Evolutionary conservation across 2,113 vertebrate species (phyloP), one percentile per base, ranked within the genome.

Genomic region (Caloenas nicobarica): DNA sequence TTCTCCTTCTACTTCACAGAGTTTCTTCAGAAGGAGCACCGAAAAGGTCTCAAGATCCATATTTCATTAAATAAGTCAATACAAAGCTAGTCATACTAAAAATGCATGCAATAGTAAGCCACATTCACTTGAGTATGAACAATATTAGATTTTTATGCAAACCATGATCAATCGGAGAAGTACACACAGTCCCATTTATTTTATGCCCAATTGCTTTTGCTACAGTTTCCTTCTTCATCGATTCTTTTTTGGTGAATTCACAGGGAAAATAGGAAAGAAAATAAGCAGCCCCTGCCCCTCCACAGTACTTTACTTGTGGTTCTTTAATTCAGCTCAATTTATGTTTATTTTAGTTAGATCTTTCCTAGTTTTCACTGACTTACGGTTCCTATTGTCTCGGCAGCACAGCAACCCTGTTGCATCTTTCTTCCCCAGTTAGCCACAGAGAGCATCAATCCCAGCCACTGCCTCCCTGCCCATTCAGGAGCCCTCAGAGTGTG

Each of bases 51-150:
- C 61, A 9, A 80, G 60, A 73, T 86, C 33, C 25, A 0, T 36
- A 25, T 88, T 89, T 92, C 86, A 58, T 91, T 94, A 42, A 72
- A 48, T 48, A 58, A 95, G 74, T 65, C 66, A 81, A 64, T 64
- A 58, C 36, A 72, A 72, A 65, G 80, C 21, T 58, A 44, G 48
- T 31, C 51, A n/a, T 28, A 33, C 74, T 44, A 61, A 81, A 92
- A 84, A 60, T 14, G 18, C 62, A 44, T 4, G 36, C 38, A 80
- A 54, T 50, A 44, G 38, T 53, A 84, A 88, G 68, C 26, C 42
- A 50, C 74, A 62, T 66, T 93, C 56, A 36, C 26, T 42, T 50
- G 53, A 81, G n/a, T 22, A 25, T 51, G 76, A 80, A 66, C 29
- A 78, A 29, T 56, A 54, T 81, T 40, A 68, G 7, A 9, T 71